Conservation (phyloP, 2,888 invertebrate genomes). For the Ganaspis brasiliensis region DNA sequence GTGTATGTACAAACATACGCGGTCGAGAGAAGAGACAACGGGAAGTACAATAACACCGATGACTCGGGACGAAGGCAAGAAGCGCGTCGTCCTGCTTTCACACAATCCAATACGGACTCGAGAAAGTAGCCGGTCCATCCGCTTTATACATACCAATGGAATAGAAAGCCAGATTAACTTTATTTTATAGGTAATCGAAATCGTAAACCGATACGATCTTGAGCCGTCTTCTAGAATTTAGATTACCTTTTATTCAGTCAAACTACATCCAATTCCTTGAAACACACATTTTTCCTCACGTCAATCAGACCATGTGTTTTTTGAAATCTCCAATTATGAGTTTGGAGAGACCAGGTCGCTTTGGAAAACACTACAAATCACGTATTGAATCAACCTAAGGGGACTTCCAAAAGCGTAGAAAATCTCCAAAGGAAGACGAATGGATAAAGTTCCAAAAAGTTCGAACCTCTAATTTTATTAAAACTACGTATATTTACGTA, state of each 20-base stretch:
- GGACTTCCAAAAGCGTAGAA: too few relatives aligned
- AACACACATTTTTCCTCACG: too few relatives aligned
- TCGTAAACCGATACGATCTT: slow-evolving; percentile 61
- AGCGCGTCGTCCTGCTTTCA: slow-evolving; percentile 79
- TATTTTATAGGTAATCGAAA: slow-evolving; percentile 79
- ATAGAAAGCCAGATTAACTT: slow-evolving; percentile 79
- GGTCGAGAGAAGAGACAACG: slow-evolving; percentile 57
- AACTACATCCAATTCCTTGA: too few relatives aligned
- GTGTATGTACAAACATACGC: slow-evolving; percentile 32
- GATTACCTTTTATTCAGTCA: background rate
- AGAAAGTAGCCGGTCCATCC: slow-evolving; percentile 79
- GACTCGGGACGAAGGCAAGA: slow-evolving; percentile 62
- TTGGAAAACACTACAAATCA: too few relatives aligned
- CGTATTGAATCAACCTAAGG: too few relatives aligned
- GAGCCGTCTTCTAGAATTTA: background rate
- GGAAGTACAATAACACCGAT: slow-evolving; percentile 54
- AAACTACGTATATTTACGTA: too few relatives aligned
- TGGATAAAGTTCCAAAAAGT: too few relatives aligned
- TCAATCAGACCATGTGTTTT: too few relatives aligned
- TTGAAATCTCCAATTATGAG: too few relatives aligned
- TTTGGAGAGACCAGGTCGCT: too few relatives aligned
- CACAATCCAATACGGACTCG: slow-evolving; percentile 78
- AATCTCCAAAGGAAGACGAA: too few relatives aligned
- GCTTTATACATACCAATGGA: slow-evolving; percentile 80
- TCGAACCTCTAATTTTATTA: too few relatives aligned